Percentiles rank a stretch among this genome's conserved stretches.
phyloP scores from a whole-genome alignment of 1,140 invertebrate genomes.

The Drosophila azteca region DNA sequence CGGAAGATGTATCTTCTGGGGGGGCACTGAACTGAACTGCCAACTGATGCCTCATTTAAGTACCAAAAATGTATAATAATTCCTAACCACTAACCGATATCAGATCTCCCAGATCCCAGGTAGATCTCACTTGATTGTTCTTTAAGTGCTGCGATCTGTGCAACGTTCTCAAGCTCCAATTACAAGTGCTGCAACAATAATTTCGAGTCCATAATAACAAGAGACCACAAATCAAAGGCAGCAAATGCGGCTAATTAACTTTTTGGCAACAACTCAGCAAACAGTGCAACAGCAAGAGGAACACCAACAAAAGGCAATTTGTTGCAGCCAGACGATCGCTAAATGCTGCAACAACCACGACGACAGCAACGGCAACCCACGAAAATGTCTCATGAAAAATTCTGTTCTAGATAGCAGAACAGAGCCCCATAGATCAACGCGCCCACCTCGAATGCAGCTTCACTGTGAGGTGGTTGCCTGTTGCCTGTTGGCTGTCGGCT shows the following conservation, averaged over 20 bases:
- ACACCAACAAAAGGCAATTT: slow-evolving; percentile 58
- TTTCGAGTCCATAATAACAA: slow-evolving; percentile 26
- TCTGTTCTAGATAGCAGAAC: slow-evolving; percentile 74
- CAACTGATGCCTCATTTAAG: no score
- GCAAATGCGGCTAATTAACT: slow-evolving; percentile 75
- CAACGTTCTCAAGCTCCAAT: slow-evolving; percentile 39
- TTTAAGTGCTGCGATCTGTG: slow-evolving; percentile 4
- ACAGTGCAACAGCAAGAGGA: slow-evolving; percentile 8
- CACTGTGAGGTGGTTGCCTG: slow-evolving; percentile 21
- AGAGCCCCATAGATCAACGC: slow-evolving; percentile 62
- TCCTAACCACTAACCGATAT: no score
- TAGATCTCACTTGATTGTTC: slow-evolving; percentile 11
- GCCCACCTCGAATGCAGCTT: slow-evolving; percentile 49
- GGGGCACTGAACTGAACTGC: no score
- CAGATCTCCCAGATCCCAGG: no score
- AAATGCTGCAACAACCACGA: slow-evolving; percentile 60
- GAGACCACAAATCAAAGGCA: slow-evolving; percentile 69
- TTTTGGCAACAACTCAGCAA: slow-evolving; percentile 48
- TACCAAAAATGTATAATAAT: no score
- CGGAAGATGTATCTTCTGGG: no score
- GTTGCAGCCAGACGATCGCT: slow-evolving; percentile 65
- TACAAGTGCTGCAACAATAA: slow-evolving; percentile 37
- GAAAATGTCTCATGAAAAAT: slow-evolving; percentile 78
- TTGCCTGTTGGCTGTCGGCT: slow-evolving; percentile 27
- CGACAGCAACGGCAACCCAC: slow-evolving; percentile 51